phyloP scores from a whole-genome alignment of 2,888 invertebrate genomes.

The Saturnia pavonia region DNA sequence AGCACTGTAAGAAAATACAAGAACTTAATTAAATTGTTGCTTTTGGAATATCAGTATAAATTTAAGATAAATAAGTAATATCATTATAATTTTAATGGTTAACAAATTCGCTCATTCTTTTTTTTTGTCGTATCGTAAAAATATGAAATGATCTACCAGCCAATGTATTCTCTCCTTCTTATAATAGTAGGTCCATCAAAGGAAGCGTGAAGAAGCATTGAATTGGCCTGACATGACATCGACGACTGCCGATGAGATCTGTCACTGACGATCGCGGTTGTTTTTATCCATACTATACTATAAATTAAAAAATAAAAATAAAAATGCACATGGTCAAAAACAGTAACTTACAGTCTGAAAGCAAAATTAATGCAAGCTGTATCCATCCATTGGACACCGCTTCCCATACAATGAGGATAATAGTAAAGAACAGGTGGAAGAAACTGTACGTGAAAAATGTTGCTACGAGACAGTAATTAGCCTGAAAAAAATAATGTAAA shows the following conservation, averaged over 20 bases:
- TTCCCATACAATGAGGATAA: slow-evolving; percentile 70
- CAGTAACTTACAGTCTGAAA: slow-evolving; percentile 60
- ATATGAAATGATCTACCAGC: too few species aligned
- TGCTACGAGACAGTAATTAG: slow-evolving; percentile 65
- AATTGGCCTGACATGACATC: too few species aligned
- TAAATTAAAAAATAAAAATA: background rate
- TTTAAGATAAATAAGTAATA: background rate
- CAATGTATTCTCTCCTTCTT: too few species aligned
- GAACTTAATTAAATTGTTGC: background rate
- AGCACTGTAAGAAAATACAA: slow-evolving; percentile 60
- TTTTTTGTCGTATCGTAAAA: too few species aligned
- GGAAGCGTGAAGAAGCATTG: too few species aligned
- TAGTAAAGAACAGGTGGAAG: slow-evolving; percentile 68
- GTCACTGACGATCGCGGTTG: too few species aligned
- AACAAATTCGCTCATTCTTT: background rate
- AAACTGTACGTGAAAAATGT: slow-evolving; percentile 75
- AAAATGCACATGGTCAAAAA: background rate
- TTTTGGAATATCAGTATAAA: background rate
- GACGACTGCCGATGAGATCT: too few species aligned
- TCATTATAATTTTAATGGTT: background rate
- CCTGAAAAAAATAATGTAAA: slow-evolving; percentile 46
- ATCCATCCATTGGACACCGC: slow-evolving; percentile 67
- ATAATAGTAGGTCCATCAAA: too few species aligned
- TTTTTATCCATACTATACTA: background rate
- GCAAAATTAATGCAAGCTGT: slow-evolving; percentile 63